Evolutionary conservation across 1,140 invertebrate genomes (phyloP).

Genomic region (Caenorhabditis remanei): DNA sequence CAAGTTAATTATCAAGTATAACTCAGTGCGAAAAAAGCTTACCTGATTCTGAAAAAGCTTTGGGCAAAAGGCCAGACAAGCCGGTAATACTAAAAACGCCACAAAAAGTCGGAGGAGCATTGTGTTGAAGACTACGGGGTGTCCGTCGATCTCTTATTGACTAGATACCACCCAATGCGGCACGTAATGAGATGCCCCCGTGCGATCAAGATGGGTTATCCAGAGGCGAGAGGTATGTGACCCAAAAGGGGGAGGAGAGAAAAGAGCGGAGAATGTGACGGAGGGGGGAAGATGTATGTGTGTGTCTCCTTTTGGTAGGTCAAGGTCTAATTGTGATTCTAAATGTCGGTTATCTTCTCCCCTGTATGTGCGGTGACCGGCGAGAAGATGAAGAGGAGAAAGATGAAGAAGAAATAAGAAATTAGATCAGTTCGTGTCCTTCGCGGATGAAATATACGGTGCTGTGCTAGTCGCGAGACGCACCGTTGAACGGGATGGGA

Average conservation of each 20-base stretch:
- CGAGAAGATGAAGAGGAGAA: not conserved
- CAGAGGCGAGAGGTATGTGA: conserved; percentile 11
- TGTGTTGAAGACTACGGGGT: not conserved
- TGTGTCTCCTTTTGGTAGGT: conserved; percentile 52
- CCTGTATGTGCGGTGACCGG: not conserved
- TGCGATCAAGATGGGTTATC: conserved; percentile 39
- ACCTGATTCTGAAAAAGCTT: conserved; percentile 72
- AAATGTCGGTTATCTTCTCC: conserved; percentile 37
- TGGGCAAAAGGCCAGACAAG: conserved; percentile 70
- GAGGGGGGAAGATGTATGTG: not conserved
- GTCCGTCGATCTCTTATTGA: conserved; percentile 22
- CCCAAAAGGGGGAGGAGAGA: conserved; percentile 51
- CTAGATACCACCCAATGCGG: conserved; percentile 56
- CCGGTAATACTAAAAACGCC: conserved; percentile 32
- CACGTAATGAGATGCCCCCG: conserved; percentile 47
- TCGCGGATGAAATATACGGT: conserved; percentile 40
- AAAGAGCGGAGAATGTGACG: not conserved
- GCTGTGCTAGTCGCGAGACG: conserved; percentile 36
- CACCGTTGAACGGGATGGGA: conserved; percentile 11
- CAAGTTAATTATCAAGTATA: not conserved
- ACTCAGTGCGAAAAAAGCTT: not conserved
- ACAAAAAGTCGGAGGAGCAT: conserved; percentile 24
- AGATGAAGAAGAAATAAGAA: conserved; percentile 8
- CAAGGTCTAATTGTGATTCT: conserved; percentile 54
- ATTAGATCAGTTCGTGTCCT: conserved; percentile 54